These are phyloP conservation scores for Chironomus tentans DNA, from an alignment of 2,888 invertebrate species.

Conservation along the genomic window DNA sequence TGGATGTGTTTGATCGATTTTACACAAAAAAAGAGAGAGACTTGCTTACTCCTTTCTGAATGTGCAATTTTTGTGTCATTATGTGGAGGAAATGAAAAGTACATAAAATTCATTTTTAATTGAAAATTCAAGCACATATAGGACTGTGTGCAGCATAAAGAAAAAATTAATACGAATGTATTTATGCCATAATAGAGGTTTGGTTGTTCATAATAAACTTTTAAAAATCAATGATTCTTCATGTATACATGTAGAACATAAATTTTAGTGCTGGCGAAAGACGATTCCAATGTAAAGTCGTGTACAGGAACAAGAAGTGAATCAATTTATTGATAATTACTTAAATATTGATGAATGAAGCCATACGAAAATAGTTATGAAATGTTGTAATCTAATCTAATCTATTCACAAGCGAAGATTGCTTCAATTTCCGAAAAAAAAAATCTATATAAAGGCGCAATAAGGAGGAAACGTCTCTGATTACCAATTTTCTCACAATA, in stretches of 20 bases:
- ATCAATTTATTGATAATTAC: too few species aligned
- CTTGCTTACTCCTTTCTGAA: neutral
- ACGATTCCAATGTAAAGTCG: too few species aligned
- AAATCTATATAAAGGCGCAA: neutral
- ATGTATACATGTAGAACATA: too few species aligned
- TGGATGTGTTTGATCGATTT: conserved; percentile 14
- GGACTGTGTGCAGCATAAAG: too few species aligned
- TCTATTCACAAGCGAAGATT: neutral
- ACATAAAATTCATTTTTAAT: neutral
- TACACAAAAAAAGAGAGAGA: neutral
- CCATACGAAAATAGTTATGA: too few species aligned
- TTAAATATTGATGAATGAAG: neutral
- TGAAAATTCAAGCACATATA: neutral
- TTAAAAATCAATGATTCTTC: too few species aligned
- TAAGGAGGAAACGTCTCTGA: neutral
- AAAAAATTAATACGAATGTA: too few species aligned
- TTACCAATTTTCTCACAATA: too few species aligned
- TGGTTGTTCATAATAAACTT: too few species aligned
- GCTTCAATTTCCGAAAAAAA: neutral
- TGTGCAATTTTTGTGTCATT: neutral
- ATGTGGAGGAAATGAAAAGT: neutral
- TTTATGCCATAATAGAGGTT: too few species aligned
- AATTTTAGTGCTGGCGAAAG: too few species aligned
- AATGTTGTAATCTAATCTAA: neutral
- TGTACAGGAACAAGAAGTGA: too few species aligned